Evolutionary conservation across 2,888 invertebrate species (phyloP).

Genomic region (Dendrolimus houi): DNA sequence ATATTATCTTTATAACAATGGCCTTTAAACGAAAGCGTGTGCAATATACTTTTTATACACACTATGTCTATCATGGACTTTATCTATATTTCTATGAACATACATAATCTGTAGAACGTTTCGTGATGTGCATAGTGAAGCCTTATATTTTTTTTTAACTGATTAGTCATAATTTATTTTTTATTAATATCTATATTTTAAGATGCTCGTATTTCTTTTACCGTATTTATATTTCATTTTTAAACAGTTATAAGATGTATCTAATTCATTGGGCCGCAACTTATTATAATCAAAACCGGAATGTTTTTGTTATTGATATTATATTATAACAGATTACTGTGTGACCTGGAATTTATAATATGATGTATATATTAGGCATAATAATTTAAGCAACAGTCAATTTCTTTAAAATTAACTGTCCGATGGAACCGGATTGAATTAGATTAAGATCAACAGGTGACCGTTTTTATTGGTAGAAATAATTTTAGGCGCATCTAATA

Average conservation of each 20-base stretch:
- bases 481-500: no score
- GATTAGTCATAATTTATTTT: no score
- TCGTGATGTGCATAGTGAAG: no score
- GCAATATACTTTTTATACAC: no score
- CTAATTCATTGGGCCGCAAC: background rate
- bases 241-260: background rate
- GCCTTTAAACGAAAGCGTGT: no score
- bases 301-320: background rate
- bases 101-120: no score
- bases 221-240: background rate
- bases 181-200: no score
- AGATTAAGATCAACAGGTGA: background rate
- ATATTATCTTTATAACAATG: no score
- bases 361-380: background rate
- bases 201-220: background rate
- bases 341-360: background rate
- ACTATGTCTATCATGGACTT: no score
- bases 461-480: background rate
- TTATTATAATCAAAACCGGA: background rate
- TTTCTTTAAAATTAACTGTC: background rate
- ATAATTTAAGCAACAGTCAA: background rate
- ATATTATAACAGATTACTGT: background rate
- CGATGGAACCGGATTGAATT: background rate
- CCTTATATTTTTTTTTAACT: no score
- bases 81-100: no score